These are phyloP conservation scores for Halictus quadricinctus DNA, from an alignment of 2,888 invertebrate genomes.

Conservation along the genomic window DNA sequence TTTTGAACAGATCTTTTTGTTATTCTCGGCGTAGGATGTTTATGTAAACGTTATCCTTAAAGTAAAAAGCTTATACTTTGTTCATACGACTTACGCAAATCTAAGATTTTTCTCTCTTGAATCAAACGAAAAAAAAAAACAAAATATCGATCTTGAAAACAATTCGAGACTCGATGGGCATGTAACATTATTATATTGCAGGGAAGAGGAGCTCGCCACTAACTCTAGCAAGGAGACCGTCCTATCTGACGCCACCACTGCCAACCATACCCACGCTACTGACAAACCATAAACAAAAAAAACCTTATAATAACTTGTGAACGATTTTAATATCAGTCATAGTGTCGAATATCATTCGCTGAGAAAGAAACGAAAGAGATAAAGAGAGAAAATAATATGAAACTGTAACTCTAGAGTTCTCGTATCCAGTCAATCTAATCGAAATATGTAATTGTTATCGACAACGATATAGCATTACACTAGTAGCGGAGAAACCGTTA, in stretches of 20 bases:
- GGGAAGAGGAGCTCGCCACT: slow-evolving; percentile 81
- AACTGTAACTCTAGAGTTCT: slow-evolving; percentile 48
- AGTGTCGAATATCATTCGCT: slow-evolving; percentile 54
- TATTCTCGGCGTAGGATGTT: slow-evolving; percentile 45
- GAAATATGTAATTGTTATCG: slow-evolving; percentile 58
- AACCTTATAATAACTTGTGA: slow-evolving; percentile 44
- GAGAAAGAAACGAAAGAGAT: slow-evolving; percentile 21
- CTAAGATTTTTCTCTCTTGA: slow-evolving; percentile 48
- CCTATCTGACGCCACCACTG: slow-evolving; percentile 81
- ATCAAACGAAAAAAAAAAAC: slow-evolving; percentile 15
- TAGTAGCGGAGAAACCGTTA: slow-evolving; percentile 54
- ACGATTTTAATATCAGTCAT: slow-evolving; percentile 55
- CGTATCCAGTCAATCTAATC: slow-evolving; percentile 54
- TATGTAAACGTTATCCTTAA: slow-evolving; percentile 36
- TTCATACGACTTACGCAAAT: slow-evolving; percentile 35
- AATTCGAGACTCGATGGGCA: slow-evolving; percentile 73
- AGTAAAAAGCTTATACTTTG: slow-evolving; percentile 38
- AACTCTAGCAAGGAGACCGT: slow-evolving; percentile 82
- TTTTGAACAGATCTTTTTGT: slow-evolving; percentile 16
- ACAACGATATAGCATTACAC: slow-evolving; percentile 54
- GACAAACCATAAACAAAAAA: slow-evolving; percentile 74
- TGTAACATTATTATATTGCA: slow-evolving; percentile 81
- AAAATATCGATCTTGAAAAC: slow-evolving; percentile 34
- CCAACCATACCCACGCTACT: slow-evolving; percentile 79
- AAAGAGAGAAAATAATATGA: slow-evolving; percentile 18